These are phyloP conservation scores for Lepidurus couesii DNA, from an alignment of 1,140 invertebrate genomes.

Conservation along the genomic window DNA sequence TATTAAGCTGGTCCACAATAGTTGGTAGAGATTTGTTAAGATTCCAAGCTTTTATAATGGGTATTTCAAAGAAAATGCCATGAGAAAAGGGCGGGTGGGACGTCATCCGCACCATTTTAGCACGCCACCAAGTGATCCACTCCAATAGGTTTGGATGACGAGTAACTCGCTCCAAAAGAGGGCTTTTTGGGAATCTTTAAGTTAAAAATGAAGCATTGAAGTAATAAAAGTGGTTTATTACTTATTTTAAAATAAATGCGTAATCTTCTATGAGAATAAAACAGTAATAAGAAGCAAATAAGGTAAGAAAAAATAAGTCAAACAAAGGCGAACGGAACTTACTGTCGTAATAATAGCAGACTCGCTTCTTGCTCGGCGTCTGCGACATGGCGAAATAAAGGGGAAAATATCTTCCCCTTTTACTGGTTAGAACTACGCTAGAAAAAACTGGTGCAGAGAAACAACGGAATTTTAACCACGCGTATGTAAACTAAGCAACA, in stretches of 20 bases:
- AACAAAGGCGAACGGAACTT: conserved; percentile 53
- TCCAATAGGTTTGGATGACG: background rate
- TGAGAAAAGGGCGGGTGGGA: background rate
- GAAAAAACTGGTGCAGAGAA: background rate
- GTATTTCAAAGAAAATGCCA: background rate
- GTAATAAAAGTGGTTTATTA: too few species aligned
- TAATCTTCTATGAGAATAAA: background rate
- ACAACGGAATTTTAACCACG: background rate
- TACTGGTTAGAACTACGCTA: background rate
- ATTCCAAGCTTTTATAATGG: background rate
- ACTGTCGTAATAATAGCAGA: conserved; percentile 99
- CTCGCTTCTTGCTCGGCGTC: conserved; percentile 81
- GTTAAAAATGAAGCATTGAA: too few species aligned
- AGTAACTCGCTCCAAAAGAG: background rate
- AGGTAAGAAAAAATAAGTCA: background rate
- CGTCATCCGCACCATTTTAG: background rate
- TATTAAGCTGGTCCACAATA: too few species aligned
- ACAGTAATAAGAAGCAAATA: background rate
- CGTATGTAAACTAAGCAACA: background rate
- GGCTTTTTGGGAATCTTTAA: too few species aligned
- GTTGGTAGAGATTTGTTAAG: too few species aligned
- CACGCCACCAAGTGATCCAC: background rate
- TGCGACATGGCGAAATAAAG: conserved; percentile 45
- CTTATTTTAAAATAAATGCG: too few species aligned
- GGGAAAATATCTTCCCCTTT: background rate